Evolutionary conservation across 2,797 vertebrate species (phyloP), one percentile per base, ranked within the genome.

Genomic region (Carcharodon carcharias): DNA sequence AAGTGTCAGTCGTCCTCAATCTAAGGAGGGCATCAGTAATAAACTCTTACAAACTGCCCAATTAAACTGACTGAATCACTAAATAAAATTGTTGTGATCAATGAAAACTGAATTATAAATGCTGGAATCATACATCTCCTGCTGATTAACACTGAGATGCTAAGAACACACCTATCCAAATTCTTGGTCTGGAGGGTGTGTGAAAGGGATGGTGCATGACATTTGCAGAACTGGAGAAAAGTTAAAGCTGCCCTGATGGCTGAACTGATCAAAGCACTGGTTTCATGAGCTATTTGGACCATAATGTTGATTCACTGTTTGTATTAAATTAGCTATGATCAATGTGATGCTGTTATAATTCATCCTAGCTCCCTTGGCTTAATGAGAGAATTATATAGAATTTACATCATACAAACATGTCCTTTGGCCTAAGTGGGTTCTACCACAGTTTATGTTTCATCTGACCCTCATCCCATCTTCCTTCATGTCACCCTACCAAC

Each of bases 251-350:
- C 7, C 61, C n/a, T 40, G n/a, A 93, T 65, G 18, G 91, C 35
- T 93, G 16, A 61, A n/a, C 28, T 63, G 18, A 93, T 93, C 21
- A 65, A 93, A 1, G 91, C 61, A 93, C 91, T 93, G 63, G n/a
- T 35, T 14, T 93, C n/a, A 7, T 93, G 61, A 65, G 91, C 18
- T 40, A 63, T 65, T 45, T 65, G 35, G 61, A 65, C 63, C 91
- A 93, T 23, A n/a, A 21, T 40, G 91, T 21, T 65, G 91, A 65
- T 93, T n/a, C 91, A n/a, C 91, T 93, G 18, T 63, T 16, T 40
- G n/a, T 92, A 61, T n/a, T 93, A 93, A 93, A 93, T 93, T 93
- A 93, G 61, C 91, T 45, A 40, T 9, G 61, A 92, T 40, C 89
- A 65, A 40, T 21, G 35, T n/a, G 89, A 92, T 35, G n/a, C 89